Percentiles rank a stretch among this genome's conserved stretches.
Conservation (phyloP, 1,140 invertebrate genomes). For the Cydia amplana region DNA sequence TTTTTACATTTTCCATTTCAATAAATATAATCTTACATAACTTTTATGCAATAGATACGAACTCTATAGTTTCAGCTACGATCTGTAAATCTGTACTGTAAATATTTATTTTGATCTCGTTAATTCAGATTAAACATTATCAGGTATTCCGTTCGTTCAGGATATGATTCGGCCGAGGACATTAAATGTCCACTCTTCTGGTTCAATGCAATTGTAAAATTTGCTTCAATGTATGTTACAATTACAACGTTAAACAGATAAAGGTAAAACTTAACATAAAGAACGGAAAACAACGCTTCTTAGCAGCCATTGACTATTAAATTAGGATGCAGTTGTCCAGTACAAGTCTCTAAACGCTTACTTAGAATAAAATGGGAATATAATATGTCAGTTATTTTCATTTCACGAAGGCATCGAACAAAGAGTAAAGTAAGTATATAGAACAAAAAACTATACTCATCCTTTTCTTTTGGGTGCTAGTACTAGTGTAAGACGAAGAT, state of each 20-base stretch:
- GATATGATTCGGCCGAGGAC: slow-evolving; percentile 63
- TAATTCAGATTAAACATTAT: slow-evolving; percentile 61
- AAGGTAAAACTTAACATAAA: neutral
- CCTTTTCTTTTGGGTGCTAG: no score
- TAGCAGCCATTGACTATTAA: slow-evolving; percentile 22
- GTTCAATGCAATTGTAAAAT: slow-evolving; percentile 19
- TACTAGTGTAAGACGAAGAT: no score
- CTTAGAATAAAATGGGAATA: slow-evolving; percentile 14
- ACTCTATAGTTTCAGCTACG: slow-evolving; percentile 61
- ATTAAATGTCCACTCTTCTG: slow-evolving; percentile 22
- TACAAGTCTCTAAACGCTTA: slow-evolving; percentile 24
- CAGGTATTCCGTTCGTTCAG: slow-evolving; percentile 72
- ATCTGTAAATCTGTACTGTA: slow-evolving; percentile 74
- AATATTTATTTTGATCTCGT: slow-evolving; percentile 62
- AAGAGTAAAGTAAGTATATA: no score
- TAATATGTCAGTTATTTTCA: neutral
- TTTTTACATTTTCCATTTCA: slow-evolving; percentile 77
- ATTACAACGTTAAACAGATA: slow-evolving; percentile 21
- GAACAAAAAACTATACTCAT: no score
- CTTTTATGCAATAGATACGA: slow-evolving; percentile 58
- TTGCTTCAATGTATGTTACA: neutral
- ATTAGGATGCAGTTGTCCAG: neutral
- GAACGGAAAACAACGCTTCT: neutral
- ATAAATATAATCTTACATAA: slow-evolving; percentile 73
- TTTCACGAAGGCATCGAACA: neutral